Evolutionary conservation across 2,888 invertebrate species (phyloP), one percentile per base, ranked within the genome.

Genomic region (Microplitis manilae): DNA sequence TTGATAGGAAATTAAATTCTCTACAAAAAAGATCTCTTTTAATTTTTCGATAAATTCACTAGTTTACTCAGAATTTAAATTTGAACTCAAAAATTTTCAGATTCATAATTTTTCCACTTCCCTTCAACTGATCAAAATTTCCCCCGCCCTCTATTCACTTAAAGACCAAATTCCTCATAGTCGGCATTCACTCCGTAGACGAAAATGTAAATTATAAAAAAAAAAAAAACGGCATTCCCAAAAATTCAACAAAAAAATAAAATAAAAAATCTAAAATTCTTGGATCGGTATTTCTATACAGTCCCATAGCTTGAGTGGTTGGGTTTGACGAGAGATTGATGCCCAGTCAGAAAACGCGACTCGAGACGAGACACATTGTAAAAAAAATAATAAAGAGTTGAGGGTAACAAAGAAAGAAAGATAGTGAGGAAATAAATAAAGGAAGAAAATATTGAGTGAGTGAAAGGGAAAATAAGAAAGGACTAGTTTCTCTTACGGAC

Each of bases 291-390:
- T 89, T 87, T 88, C 87, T 87, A 87, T 86, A 81, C 80, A 80
- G 80, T 82, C 83, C 84, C 86, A 87, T 88, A 88, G 86, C 9
- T 50, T 50, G 81, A 83, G 82, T 82, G 86, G 86, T 74, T 39
- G 68, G 59, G 85, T 89, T 89, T 89, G 89, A 89, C 88, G 89
- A 89, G 88, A 89, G 89, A 89, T 89, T 89, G 89, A 89, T 89
- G 89, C 86, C 82, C 84, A 61, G 68, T 70, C 74, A 77, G 74
- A 74, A 77, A 68, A 73, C 60, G 68, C 68, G 68, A 68, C 39
- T 17, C 68, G 65, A 40, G 64, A 64, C 59, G 59, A 76, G 59
- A 9, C 50, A 39, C 50, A 50, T 50, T 50, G 50, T 5, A 50
- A 50, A 50, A 50, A 50, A 50, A 50, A 50, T 50, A 50, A 50